Percentiles rank a stretch among this genome's conserved stretches.
Evolutionary conservation across 2,797 vertebrate species (phyloP).

Genomic region (Pterois miles): DNA sequence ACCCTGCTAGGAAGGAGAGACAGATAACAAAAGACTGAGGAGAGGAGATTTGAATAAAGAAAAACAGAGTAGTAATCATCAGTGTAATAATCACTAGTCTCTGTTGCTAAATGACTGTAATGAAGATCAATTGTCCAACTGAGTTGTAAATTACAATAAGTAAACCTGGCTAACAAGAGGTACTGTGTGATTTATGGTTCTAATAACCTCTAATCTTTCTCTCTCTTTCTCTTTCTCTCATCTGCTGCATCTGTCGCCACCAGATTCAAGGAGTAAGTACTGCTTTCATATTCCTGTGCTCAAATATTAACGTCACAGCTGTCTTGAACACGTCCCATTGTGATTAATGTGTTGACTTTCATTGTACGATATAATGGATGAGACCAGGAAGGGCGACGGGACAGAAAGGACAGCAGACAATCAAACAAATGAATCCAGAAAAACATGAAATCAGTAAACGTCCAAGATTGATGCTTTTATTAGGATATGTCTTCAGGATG

Average conservation of each 20-base stretch:
- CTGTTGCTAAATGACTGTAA: conserved; percentile 58
- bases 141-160: conserved; percentile 48
- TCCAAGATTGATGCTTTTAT: conserved; percentile 18
- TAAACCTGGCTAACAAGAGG: conserved; percentile 45
- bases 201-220: conserved; percentile 53
- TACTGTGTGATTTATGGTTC: conserved; percentile 53
- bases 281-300: conserved; percentile 36
- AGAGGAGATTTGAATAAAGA: conserved; percentile 22
- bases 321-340: conserved; percentile 45
- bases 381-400: conserved; percentile 26
- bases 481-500: background rate
- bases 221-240: conserved; percentile 40
- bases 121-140: conserved; percentile 59
- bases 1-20: conserved; percentile 47
- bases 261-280: conserved; percentile 99
- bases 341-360: conserved; percentile 62
- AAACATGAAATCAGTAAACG: conserved; percentile 34
- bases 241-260: conserved; percentile 50
- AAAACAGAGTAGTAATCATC: conserved; percentile 37
- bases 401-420: conserved; percentile 46
- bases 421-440: conserved; percentile 57
- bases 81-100: conserved; percentile 48
- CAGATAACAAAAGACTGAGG: conserved; percentile 36
- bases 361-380: conserved; percentile 42
- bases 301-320: conserved; percentile 48